Evolutionary conservation across 1,140 invertebrate genomes (phyloP), one percentile per base, ranked within the genome.

Genomic region (Drosophila obscura): DNA sequence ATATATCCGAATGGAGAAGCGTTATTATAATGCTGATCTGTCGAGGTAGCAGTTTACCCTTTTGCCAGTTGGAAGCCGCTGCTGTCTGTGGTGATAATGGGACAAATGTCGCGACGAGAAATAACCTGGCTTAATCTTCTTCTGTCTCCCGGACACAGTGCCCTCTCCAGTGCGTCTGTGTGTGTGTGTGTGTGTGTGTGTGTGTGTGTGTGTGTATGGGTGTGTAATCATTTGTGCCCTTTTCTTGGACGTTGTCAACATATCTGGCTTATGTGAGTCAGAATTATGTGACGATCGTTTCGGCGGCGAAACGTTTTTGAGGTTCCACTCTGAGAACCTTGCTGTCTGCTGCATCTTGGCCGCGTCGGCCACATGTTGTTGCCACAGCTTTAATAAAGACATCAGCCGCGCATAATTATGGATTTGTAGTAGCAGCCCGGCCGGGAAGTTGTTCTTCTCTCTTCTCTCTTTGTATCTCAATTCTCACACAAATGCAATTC

Each of bases 221-320:
- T 80, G 59, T 69, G 76, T 73, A 79, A 83, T 80, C 77, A 81
- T 80, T 77, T 80, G 74, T 69, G 76, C 68, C 82, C 81, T 73
- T 88, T 87, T 80, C 67, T 83, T 77, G 44, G 60, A 24, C 66
- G 73, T 89, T 89, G 84, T 89, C 84, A 89, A 89, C 84, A 89
- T 89, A 84, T 80, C 80, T 89, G 84, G 84, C 84, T 89, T 89
- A 89, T 84, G 79, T 88, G 83, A 88, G 84, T 88, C 83, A 88
- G 83, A 88, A 88, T 88, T 88, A 88, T 88, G 83, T 88, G 83
- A 88, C 83, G 83, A 88, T 88, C 80, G 80, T 28, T 68, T 68
- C 60, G 58, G 62, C 79, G 82, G 79, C 64, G 60, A 77, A 77
- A 77, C 53, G 69, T 82, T 87, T 85, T 87, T 77, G 83, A 88